Percentiles rank a stretch among this genome's conserved stretches.
phyloP scores from a whole-genome alignment of 2,888 invertebrate genomes.

The Drosophila quasianomalipes region DNA sequence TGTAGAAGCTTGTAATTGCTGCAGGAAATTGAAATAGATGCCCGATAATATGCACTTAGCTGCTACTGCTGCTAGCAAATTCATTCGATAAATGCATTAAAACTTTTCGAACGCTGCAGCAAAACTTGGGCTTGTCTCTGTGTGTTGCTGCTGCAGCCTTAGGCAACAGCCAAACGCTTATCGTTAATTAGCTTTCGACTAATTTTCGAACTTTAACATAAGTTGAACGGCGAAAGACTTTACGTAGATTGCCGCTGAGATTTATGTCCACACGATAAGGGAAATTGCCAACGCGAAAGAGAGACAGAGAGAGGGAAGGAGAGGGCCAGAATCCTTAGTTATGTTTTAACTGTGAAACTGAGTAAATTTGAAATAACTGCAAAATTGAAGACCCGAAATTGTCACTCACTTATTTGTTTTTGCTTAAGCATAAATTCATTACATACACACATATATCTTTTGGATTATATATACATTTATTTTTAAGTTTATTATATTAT shows the following conservation, averaged over 20 bases:
- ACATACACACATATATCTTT: not conserved
- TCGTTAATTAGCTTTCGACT: slow-evolving; percentile 78
- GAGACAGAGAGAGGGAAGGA: not conserved
- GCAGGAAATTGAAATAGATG: slow-evolving; percentile 80
- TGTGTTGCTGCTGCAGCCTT: slow-evolving; percentile 22
- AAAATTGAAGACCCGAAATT: not conserved
- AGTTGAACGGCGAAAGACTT: slow-evolving; percentile 58
- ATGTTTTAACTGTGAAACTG: slow-evolving; percentile 9
- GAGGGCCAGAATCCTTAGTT: not conserved
- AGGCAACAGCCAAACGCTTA: slow-evolving; percentile 65
- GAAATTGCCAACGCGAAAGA: not conserved
- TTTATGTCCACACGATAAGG: slow-evolving; percentile 44
- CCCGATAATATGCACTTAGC: slow-evolving; percentile 78
- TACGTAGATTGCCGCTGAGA: slow-evolving; percentile 44
- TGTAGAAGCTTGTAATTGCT: slow-evolving; percentile 64
- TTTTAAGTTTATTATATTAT: not conserved
- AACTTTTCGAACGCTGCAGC: slow-evolving; percentile 61
- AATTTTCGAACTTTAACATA: slow-evolving; percentile 74
- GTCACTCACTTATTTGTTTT: not conserved
- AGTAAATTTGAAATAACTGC: not conserved
- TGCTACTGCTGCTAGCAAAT: slow-evolving; percentile 38
- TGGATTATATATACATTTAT: not conserved
- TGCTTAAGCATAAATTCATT: not conserved
- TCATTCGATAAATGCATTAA: slow-evolving; percentile 80
- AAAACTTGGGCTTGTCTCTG: slow-evolving; percentile 29